Percentiles rank a stretch among this genome's conserved stretches.
These are phyloP conservation scores for Argopecten irradians DNA, from an alignment of 1,140 invertebrate species.

Conservation along the genomic window DNA sequence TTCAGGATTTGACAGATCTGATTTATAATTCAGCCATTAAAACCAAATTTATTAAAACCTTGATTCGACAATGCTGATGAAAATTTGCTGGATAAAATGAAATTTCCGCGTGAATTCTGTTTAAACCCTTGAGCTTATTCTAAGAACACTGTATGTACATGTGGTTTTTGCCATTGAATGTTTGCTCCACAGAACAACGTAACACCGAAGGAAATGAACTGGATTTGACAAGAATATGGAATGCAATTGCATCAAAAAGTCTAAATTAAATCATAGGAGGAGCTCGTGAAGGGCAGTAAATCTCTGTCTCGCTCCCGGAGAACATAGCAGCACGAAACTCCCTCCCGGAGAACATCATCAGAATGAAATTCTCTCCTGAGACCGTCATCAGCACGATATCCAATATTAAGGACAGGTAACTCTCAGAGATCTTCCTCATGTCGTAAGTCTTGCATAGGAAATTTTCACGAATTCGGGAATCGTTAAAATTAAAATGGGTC, in stretches of 20 bases:
- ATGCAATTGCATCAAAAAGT: background rate
- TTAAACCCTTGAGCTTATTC: background rate
- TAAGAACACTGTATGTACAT: background rate
- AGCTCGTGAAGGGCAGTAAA: background rate
- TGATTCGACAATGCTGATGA: no score
- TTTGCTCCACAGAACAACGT: conserved; percentile 3
- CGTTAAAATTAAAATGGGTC: no score
- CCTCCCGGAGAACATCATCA: background rate
- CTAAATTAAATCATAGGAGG: background rate
- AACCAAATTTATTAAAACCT: no score
- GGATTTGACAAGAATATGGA: background rate
- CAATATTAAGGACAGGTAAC: background rate
- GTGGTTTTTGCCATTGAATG: background rate
- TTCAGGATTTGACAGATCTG: no score
- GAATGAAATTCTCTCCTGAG: no score
- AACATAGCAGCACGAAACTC: no score
- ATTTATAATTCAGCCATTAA: no score
- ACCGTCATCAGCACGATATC: conserved; percentile 1
- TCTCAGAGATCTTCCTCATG: background rate
- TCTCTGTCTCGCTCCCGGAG: background rate
- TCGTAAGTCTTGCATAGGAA: background rate
- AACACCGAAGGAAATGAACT: background rate
- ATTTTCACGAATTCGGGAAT: no score
- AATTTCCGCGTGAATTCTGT: background rate
- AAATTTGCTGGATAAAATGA: no score